Base-by-base conservation (phyloP, 2,113 vertebrate species). In the Otis tarda region DNA sequence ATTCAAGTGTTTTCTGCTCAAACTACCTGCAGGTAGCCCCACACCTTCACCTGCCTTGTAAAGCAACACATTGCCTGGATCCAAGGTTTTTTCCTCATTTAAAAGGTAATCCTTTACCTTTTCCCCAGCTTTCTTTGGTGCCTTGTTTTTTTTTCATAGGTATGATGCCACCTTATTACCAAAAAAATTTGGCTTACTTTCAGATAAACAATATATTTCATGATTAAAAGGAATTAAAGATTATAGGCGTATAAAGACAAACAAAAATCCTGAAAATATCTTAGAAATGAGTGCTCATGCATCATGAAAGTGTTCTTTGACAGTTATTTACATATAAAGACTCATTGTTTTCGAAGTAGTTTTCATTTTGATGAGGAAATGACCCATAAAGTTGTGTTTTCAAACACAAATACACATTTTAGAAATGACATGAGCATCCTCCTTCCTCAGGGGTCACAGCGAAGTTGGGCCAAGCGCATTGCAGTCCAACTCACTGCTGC, bases 221-320 rank as follows among this genome's bases (percentile, higher is more conserved):
- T 30, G 91, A 95, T 95, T 74, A 94, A 90, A 94, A 70, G 80
- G 89, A 92, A 93, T 95, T 92, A 59, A 94, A 96, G 76, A 93
- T 97, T 37, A 90, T 1, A 83, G 59, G 55, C 4, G 0, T 9
- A 14, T 28, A 21, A 89, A 71, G 59, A 10, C 50, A 67, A 64
- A 14, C 27, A 52, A 39, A 88, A 83, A 73, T n/a, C 67, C 88
- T 83, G 79, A n/a, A 50, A 41, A 9, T 16, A 49, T 60, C 82
- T 57, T 43, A n/a, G 80, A 57, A 92, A 50, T 1, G 15, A 77
- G 31, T 10, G 37, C 41, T 10, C 4, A 1, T 15, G 27, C 60
- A 25, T 80, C 45, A 17, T 3, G 0, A 2, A 2, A 22, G 10
- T 25, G 6, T 31, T 65, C 22, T 68, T 39, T 89, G 91, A 16